Conservation (phyloP, 2,797 vertebrate species). For the Poecile montanus region DNA sequence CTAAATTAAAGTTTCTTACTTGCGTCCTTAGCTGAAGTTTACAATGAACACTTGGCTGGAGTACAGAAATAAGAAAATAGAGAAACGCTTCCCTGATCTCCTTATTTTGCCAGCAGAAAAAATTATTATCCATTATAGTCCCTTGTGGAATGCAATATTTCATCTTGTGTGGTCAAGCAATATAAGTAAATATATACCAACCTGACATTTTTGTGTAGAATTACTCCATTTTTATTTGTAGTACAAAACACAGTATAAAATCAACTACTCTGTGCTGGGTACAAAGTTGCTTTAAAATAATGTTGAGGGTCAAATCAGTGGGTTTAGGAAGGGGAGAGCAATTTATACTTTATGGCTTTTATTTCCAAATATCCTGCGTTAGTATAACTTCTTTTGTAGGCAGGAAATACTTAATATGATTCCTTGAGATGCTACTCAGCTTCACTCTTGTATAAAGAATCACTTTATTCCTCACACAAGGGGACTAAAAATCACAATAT, state of each 20-base stretch:
- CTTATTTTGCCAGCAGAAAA: neutral
- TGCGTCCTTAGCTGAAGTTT: neutral
- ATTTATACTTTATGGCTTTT: neutral
- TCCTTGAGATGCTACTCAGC: neutral
- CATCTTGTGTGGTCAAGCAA: neutral
- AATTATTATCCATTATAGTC: rapidly evolving
- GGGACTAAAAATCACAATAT: neutral
- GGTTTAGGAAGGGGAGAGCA: rapidly evolving
- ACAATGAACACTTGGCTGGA: neutral
- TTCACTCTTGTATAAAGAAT: neutral
- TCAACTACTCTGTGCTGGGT: neutral
- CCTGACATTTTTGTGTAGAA: neutral
- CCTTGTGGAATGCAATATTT: neutral
- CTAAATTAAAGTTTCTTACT: neutral
- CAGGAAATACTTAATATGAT: neutral
- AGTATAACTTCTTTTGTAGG: neutral
- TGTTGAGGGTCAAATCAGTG: neutral
- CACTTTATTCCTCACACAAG: neutral
- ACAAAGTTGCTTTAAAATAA: neutral
- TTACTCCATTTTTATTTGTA: neutral
- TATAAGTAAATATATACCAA: neutral
- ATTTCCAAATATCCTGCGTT: neutral
- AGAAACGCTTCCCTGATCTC: neutral
- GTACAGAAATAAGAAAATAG: neutral
- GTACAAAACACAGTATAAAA: neutral